These are phyloP conservation scores for Nycteola revayana DNA, from an alignment of 2,888 invertebrate genomes.

Conservation along the genomic window DNA sequence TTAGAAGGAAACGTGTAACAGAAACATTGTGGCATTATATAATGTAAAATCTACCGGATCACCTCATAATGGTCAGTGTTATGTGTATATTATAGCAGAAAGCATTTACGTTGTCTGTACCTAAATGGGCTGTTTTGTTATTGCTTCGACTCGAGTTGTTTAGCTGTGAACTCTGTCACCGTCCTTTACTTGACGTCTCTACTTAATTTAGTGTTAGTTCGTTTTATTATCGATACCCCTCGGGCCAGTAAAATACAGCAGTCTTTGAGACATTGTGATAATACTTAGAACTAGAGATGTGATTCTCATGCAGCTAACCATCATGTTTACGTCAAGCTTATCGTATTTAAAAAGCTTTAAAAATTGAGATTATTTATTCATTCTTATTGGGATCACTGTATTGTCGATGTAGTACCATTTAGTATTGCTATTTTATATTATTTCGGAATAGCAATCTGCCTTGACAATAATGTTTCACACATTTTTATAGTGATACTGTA, in stretches of 20 bases:
- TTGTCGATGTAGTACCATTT: constrained; percentile 44
- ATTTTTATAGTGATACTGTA: constrained; percentile 33
- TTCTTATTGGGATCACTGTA: constrained; percentile 58
- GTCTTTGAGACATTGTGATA: constrained; percentile 81
- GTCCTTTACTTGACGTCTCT: constrained; percentile 74
- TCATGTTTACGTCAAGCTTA: constrained; percentile 52
- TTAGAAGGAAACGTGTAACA: constrained; percentile 44
- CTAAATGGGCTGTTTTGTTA: constrained; percentile 57
- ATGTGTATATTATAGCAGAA: constrained; percentile 53
- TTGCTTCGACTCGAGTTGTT: constrained; percentile 55
- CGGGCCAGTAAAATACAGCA: constrained; percentile 75
- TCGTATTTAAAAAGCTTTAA: constrained; percentile 75
- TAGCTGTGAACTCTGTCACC: constrained; percentile 58
- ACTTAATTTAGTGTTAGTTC: constrained; percentile 79
- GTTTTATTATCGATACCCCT: constrained; percentile 64
- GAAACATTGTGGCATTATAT: constrained; percentile 62
- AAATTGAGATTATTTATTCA: constrained; percentile 79
- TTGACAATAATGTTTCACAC: constrained; percentile 63
- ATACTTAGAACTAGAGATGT: constrained; percentile 60
- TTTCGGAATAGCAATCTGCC: constrained; percentile 45
- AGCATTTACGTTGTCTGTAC: constrained; percentile 66
- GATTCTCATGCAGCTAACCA: constrained; percentile 55
- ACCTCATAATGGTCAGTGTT: constrained; percentile 76
- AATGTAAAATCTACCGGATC: constrained; percentile 49
- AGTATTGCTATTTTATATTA: constrained; percentile 36